These are phyloP conservation scores for Hirundichthys speculiger DNA, from an alignment of 2,113 vertebrate species.

Conservation along the genomic window DNA sequence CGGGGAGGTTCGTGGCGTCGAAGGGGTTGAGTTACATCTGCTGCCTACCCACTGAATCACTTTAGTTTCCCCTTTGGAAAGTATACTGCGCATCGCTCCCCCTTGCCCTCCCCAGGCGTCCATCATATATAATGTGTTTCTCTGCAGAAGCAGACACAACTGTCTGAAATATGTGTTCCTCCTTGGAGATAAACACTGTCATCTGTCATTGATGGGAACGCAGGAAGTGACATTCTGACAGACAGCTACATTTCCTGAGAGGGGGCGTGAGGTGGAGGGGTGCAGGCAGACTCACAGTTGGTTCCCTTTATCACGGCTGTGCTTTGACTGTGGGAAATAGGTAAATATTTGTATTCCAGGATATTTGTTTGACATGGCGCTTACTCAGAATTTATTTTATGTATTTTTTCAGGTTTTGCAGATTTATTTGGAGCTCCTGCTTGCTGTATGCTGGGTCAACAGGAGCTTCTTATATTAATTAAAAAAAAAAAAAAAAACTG, in stretches of 20 bases:
- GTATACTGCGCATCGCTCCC: conserved; percentile 40
- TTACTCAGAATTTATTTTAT: no score
- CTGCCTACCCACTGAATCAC: conserved; percentile 49
- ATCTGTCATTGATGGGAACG: conserved; percentile 69
- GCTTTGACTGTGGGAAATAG: conserved; percentile 32
- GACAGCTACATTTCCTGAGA: conserved; percentile 68
- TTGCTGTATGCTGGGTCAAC: no score
- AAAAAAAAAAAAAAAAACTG: no score
- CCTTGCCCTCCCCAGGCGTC: conserved; percentile 50
- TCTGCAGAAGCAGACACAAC: conserved; percentile 68
- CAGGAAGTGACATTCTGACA: conserved; percentile 68
- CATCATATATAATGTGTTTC: conserved; percentile 69
- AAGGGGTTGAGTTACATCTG: conserved; percentile 45
- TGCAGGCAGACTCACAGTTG: conserved; percentile 5
- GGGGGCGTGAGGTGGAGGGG: not conserved
- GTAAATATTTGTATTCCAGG: not conserved
- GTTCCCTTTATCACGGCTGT: not conserved
- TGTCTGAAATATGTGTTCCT: conserved; percentile 75
- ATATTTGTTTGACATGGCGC: no score
- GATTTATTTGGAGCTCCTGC: no score
- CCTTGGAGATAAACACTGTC: conserved; percentile 73
- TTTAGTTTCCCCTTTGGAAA: conserved; percentile 52
- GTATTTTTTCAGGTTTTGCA: no score
- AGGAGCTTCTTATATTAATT: no score
- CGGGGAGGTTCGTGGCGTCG: conserved; percentile 12